Conservation (phyloP, 2,113 vertebrate species). For the Nyctereutes procyonoides region DNA sequence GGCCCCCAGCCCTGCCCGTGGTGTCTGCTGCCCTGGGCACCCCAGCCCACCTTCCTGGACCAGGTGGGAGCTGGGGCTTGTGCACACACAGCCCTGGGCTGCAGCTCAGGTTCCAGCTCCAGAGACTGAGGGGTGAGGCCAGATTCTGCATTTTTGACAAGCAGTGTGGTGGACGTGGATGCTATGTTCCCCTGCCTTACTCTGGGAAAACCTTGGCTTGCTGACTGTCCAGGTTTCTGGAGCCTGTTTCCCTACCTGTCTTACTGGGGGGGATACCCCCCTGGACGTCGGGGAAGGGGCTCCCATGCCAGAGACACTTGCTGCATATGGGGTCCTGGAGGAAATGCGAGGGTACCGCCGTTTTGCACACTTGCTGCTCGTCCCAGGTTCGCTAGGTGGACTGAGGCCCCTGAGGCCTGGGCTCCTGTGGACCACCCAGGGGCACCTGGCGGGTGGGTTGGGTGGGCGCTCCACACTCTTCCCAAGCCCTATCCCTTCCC, state of each 20-base stretch:
- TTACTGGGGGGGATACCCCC: background rate
- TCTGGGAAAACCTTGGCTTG: fast-evolving
- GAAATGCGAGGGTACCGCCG: too few species aligned
- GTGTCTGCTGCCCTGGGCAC: background rate
- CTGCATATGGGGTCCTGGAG: fast-evolving
- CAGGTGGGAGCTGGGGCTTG: fast-evolving
- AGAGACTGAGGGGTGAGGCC: background rate
- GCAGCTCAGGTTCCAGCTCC: background rate
- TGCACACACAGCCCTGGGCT: background rate
- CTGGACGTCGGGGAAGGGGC: fast-evolving
- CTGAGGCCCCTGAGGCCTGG: background rate
- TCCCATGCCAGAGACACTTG: fast-evolving
- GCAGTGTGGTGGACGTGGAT: too few species aligned
- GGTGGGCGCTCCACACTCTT: fast-evolving
- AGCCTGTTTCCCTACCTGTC: background rate
- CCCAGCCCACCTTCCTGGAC: fast-evolving
- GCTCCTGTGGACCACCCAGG: fast-evolving
- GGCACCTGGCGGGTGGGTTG: background rate
- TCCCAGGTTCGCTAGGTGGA: background rate
- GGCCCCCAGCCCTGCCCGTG: fast-evolving
- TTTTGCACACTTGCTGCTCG: fast-evolving
- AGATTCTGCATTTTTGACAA: background rate
- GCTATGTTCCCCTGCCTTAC: fast-evolving
- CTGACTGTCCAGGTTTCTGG: background rate
- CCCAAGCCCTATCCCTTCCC: background rate